Percentiles rank a stretch among this genome's conserved stretches.
phyloP scores from a whole-genome alignment of 1,140 invertebrate genomes.

The Cryptotermes secundus region DNA sequence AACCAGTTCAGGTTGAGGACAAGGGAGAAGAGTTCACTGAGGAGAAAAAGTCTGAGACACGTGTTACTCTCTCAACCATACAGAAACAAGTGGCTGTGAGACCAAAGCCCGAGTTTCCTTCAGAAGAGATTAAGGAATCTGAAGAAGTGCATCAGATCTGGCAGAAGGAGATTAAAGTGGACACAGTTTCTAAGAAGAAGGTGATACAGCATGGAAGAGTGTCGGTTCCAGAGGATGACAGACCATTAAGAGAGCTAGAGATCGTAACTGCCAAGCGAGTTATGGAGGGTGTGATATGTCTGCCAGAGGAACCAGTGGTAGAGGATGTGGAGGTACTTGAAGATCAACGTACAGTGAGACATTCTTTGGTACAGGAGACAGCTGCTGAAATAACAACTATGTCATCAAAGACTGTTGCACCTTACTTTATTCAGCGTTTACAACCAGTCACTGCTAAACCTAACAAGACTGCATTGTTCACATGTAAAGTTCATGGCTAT shows the following conservation, averaged over 20 bases:
- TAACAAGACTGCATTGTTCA: slow-evolving; percentile 61
- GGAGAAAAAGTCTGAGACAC: slow-evolving; percentile 31
- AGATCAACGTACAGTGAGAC: slow-evolving; percentile 25
- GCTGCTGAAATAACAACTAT: slow-evolving; percentile 16
- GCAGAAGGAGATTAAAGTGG: slow-evolving; percentile 53
- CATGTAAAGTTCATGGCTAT: slow-evolving; percentile 65
- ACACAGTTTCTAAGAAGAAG: slow-evolving; percentile 52
- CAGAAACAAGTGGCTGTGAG: neutral
- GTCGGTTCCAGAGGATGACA: neutral
- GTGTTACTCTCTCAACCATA: neutral
- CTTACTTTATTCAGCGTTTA: slow-evolving; percentile 67
- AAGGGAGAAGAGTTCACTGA: slow-evolving; percentile 33
- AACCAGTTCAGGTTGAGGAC: slow-evolving; percentile 36
- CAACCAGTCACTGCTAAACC: slow-evolving; percentile 64
- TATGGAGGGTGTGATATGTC: slow-evolving; percentile 49
- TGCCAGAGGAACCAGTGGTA: slow-evolving; percentile 48
- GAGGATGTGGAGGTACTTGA: slow-evolving; percentile 37
- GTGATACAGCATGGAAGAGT: neutral
- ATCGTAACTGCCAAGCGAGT: slow-evolving; percentile 51
- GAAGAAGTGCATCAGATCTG: slow-evolving; percentile 44
- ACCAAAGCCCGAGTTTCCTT: slow-evolving; percentile 18
- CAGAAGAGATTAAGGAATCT: slow-evolving; percentile 44
- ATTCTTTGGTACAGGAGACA: slow-evolving; percentile 30
- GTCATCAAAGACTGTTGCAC: slow-evolving; percentile 49
- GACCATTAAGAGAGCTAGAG: slow-evolving; percentile 53